Evolutionary conservation across 1,140 invertebrate species (phyloP).

Genomic region (Zeugodacus cucurbitae): DNA sequence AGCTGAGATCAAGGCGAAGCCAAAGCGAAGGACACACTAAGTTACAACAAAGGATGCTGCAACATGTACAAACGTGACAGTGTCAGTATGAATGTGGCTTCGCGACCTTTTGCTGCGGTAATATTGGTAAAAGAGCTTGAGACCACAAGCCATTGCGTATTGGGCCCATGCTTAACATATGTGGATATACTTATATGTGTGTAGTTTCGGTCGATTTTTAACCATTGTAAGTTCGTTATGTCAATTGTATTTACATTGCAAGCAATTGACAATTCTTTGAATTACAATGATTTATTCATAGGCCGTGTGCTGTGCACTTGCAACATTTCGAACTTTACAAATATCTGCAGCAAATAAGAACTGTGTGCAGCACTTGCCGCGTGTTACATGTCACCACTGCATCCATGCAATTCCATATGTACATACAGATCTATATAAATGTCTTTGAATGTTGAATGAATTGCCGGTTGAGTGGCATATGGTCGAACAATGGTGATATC

Average conservation of each 20-base stretch:
- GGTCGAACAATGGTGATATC: neutral
- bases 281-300: constrained; percentile 45
- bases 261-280: neutral
- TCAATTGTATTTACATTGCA: constrained; percentile 31
- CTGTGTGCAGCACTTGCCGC: neutral
- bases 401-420: too few relatives aligned
- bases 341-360: neutral
- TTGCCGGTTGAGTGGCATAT: neutral
- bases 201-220: neutral
- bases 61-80: neutral
- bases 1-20: neutral
- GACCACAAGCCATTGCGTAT: too few relatives aligned
- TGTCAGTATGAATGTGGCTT: neutral
- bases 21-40: neutral
- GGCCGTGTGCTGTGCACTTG: neutral
- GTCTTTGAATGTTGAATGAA: neutral
- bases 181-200: too few relatives aligned
- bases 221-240: constrained; percentile 13
- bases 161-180: too few relatives aligned
- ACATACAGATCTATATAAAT: neutral
- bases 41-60: neutral
- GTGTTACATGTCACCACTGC: neutral
- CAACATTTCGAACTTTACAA: neutral
- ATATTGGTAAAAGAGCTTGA: too few relatives aligned
- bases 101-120: too few relatives aligned